Conservation (phyloP, 2,797 vertebrate species). For the Ispidina lecontei region DNA sequence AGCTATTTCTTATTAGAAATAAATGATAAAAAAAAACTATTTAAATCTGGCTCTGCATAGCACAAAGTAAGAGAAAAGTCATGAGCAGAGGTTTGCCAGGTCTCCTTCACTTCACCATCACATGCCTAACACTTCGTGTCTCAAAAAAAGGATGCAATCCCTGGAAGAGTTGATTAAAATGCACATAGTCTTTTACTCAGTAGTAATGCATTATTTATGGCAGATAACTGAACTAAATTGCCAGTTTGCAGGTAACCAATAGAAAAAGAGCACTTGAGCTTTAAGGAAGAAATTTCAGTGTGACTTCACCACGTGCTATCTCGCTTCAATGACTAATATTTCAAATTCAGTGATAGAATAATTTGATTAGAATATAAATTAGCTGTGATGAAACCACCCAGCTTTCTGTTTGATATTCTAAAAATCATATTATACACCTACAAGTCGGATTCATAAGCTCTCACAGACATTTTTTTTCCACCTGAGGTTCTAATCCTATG, state of each 20-base stretch:
- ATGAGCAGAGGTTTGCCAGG: not conserved
- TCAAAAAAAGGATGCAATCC: not conserved
- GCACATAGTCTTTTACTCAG: conserved; percentile 25
- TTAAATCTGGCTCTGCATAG: not conserved
- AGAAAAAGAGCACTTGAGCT: conserved; percentile 10
- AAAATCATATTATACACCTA: conserved; percentile 41
- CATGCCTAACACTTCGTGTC: not conserved
- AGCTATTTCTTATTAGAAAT: not conserved
- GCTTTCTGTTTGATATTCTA: conserved; percentile 33
- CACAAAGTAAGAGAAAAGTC: not conserved
- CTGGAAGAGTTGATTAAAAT: conserved; percentile 65
- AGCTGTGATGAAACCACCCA: conserved; percentile 28
- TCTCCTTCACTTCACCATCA: not conserved
- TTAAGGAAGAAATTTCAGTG: conserved; percentile 1
- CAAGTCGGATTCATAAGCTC: conserved; percentile 2
- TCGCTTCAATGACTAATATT: conserved; percentile 20
- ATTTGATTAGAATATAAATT: conserved; percentile 60
- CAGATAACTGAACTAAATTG: conserved; percentile 37
- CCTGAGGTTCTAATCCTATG: conserved; percentile 14
- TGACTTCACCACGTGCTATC: not conserved
- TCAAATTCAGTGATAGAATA: conserved; percentile 49
- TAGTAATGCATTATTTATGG: conserved; percentile 44
- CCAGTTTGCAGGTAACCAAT: conserved; percentile 34
- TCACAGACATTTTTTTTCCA: not conserved
- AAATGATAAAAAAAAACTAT: not conserved